Evolutionary conservation across 1,140 invertebrate species (phyloP).

Genomic region (Trichoplusia ni): DNA sequence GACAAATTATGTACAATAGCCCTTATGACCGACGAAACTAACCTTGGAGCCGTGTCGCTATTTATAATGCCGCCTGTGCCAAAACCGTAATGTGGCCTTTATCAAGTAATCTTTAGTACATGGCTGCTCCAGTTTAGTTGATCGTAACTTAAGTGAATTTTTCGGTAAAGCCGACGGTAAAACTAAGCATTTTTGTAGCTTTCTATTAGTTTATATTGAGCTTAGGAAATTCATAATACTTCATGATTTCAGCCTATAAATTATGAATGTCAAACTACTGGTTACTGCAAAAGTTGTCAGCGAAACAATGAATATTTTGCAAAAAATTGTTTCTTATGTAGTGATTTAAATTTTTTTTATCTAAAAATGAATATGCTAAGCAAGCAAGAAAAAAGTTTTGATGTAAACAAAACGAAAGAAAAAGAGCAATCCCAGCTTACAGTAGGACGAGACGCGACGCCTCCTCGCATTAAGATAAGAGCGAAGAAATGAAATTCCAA

Average conservation of each 20-base stretch:
- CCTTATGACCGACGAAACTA: slow-evolving; percentile 1
- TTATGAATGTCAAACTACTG: too few relatives aligned
- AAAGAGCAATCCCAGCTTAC: slow-evolving; percentile 33
- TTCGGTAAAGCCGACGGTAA: slow-evolving; percentile 13
- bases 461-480: slow-evolving; percentile 57
- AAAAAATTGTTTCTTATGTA: slow-evolving; percentile 1
- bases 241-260: too few relatives aligned
- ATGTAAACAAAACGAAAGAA: slow-evolving; percentile 21
- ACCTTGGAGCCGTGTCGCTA: slow-evolving; percentile 15
- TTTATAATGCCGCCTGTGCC: slow-evolving; percentile 21
- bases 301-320: not conserved
- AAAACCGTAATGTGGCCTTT: slow-evolving; percentile 26
- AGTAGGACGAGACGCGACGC: slow-evolving; percentile 37
- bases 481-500: slow-evolving; percentile 57
- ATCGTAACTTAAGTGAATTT: slow-evolving; percentile 19
- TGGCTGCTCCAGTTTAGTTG: slow-evolving; percentile 8
- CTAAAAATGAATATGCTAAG: not conserved
- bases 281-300: not conserved
- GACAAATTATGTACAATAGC: slow-evolving; percentile 18
- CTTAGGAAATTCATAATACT: not conserved
- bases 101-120: slow-evolving; percentile 25
- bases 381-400: slow-evolving; percentile 1
- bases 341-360: slow-evolving; percentile 10
- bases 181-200: slow-evolving; percentile 12
- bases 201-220: slow-evolving; percentile 9